These are phyloP conservation scores for Hassar affinis DNA, from an alignment of 2,113 vertebrate genomes.

Conservation along the genomic window DNA sequence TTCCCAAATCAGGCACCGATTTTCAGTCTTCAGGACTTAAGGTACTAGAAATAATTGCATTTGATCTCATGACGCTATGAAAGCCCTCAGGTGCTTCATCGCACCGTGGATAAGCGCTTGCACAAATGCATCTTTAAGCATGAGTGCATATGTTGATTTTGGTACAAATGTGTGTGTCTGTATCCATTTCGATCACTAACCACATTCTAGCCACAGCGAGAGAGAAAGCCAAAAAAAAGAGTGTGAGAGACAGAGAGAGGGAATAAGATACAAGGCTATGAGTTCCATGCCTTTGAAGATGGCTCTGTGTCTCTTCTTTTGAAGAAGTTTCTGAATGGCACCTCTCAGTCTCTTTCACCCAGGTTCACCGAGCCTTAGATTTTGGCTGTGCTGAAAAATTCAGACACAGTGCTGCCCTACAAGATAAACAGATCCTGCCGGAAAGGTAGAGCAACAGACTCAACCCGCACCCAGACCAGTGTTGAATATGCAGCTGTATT, in stretches of 20 bases:
- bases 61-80: background rate
- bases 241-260: conserved; percentile 46
- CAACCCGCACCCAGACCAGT: background rate
- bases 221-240: conserved; percentile 9
- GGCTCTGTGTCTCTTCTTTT: conserved; percentile 50
- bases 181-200: background rate
- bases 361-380: conserved; percentile 35
- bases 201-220: background rate
- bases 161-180: background rate
- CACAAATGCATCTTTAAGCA: too few species aligned
- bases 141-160: background rate
- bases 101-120: background rate
- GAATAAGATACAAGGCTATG: conserved; percentile 42
- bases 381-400: conserved; percentile 19
- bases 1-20: background rate
- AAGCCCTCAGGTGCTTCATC: background rate
- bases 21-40: background rate
- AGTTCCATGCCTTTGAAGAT: conserved; percentile 56
- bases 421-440: conserved; percentile 4
- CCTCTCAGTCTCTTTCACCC: conserved; percentile 39
- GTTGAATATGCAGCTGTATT: background rate
- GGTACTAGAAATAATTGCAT: background rate
- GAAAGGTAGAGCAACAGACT: background rate
- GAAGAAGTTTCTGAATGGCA: conserved; percentile 42
- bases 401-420: background rate